Evolutionary conservation across 2,888 invertebrate species (phyloP).

Genomic region (Lysandra bellargus): DNA sequence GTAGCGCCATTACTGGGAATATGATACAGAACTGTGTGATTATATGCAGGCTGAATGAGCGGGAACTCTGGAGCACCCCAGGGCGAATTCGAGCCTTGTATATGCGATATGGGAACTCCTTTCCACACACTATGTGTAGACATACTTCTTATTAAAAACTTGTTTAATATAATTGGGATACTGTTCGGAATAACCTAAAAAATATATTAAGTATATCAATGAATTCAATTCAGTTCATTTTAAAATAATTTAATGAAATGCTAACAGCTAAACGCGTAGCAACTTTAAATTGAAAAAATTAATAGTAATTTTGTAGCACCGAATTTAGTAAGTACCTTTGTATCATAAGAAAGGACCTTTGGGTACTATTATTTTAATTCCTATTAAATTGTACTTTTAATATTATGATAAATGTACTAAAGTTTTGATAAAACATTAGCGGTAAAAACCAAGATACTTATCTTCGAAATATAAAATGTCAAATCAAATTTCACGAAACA

Average conservation of each 20-base stretch:
- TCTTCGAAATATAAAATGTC: too few species aligned
- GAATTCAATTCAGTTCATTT: background rate
- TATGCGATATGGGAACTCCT: constrained; percentile 64
- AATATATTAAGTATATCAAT: background rate
- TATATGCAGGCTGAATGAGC: constrained; percentile 80
- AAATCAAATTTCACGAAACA: too few species aligned
- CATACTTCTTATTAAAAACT: constrained; percentile 34
- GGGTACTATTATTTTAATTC: too few species aligned
- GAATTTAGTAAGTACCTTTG: background rate
- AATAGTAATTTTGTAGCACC: background rate
- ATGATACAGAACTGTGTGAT: constrained; percentile 86
- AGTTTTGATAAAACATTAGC: too few species aligned
- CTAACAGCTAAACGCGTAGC: too few species aligned
- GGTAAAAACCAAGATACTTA: too few species aligned
- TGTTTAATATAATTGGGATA: background rate
- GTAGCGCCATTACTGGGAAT: constrained; percentile 78
- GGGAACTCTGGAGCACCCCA: constrained; percentile 76
- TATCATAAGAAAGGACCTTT: background rate
- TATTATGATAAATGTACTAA: too few species aligned
- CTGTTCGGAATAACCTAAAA: background rate
- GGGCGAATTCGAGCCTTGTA: constrained; percentile 66
- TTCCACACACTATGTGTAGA: constrained; percentile 51
- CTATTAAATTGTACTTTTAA: too few species aligned
- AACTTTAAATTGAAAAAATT: background rate
- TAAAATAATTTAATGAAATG: background rate